These are phyloP conservation scores for Eutrigla gurnardus DNA, from an alignment of 2,797 vertebrate genomes.

Conservation along the genomic window DNA sequence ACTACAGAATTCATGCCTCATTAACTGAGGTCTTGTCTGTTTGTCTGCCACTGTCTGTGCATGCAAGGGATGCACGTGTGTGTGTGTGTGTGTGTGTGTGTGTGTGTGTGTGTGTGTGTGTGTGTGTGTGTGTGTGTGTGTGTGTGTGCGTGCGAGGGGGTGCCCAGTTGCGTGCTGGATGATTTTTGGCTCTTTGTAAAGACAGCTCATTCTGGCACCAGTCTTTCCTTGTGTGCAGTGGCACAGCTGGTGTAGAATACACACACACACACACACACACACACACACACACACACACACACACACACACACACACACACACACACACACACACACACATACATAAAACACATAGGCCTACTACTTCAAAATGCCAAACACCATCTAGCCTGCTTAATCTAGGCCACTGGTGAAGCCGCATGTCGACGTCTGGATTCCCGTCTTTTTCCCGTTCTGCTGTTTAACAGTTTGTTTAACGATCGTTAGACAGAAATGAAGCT, in stretches of 20 bases:
- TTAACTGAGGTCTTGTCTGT: conserved; percentile 26
- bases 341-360: conserved; percentile 25
- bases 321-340: not conserved
- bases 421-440: conserved; percentile 9
- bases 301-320: conserved; percentile 16
- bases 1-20: conserved; percentile 38
- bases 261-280: conserved; percentile 20
- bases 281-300: conserved; percentile 15
- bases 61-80: not conserved
- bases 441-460: conserved; percentile 12
- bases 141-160: not conserved
- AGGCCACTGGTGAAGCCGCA: conserved; percentile 53
- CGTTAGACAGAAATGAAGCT: conserved; percentile 17
- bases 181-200: conserved; percentile 60
- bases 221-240: conserved; percentile 65
- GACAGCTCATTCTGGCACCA: conserved; percentile 71
- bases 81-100: not conserved
- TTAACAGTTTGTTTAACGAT: conserved; percentile 31
- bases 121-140: conserved; percentile 17
- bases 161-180: conserved; percentile 43
- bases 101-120: conserved; percentile 1
- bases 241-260: conserved; percentile 69
- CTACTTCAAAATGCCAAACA: conserved; percentile 51
- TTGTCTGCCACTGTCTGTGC: conserved; percentile 6
- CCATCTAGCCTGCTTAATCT: conserved; percentile 44